Conservation (phyloP, 2,888 invertebrate species). For the Trichogramma evanescens region DNA sequence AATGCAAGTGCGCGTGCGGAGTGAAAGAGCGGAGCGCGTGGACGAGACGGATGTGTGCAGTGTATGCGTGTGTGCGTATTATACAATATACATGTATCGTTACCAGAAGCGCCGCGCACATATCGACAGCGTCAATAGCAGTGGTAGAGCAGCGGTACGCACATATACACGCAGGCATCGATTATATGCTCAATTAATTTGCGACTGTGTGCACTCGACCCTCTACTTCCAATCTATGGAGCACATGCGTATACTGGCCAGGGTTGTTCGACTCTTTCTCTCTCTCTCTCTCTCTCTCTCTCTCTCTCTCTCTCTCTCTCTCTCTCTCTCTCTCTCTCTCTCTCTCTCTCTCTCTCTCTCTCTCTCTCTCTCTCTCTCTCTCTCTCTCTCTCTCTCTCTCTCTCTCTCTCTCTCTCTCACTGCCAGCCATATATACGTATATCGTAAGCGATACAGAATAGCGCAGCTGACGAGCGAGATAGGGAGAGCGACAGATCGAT, state of each 20-base stretch:
- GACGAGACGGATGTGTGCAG: too few species aligned
- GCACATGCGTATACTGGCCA: neutral
- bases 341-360: slow-evolving; percentile 25
- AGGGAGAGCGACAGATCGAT: too few species aligned
- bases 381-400: slow-evolving; percentile 26
- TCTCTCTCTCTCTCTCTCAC: slow-evolving; percentile 9
- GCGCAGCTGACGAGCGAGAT: too few species aligned
- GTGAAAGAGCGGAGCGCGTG: too few species aligned
- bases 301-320: slow-evolving; percentile 1
- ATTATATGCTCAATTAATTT: slow-evolving; percentile 48
- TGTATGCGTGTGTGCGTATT: too few species aligned
- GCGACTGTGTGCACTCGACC: slow-evolving; percentile 28
- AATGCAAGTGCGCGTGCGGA: too few species aligned
- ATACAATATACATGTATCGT: too few species aligned
- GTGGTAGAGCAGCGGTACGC: too few species aligned
- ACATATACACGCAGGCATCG: slow-evolving; percentile 34
- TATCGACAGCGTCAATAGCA: slow-evolving; percentile 30
- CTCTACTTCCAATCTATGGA: too few species aligned
- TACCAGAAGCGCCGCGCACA: slow-evolving; percentile 5
- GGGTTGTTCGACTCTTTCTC: slow-evolving; percentile 24
- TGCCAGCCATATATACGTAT: slow-evolving; percentile 6
- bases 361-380: slow-evolving; percentile 27
- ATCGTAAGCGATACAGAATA: neutral
- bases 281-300: slow-evolving; percentile 16
- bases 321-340: neutral